phyloP scores from a whole-genome alignment of 2,113 vertebrate genomes.

The Onychostoma macrolepis region DNA sequence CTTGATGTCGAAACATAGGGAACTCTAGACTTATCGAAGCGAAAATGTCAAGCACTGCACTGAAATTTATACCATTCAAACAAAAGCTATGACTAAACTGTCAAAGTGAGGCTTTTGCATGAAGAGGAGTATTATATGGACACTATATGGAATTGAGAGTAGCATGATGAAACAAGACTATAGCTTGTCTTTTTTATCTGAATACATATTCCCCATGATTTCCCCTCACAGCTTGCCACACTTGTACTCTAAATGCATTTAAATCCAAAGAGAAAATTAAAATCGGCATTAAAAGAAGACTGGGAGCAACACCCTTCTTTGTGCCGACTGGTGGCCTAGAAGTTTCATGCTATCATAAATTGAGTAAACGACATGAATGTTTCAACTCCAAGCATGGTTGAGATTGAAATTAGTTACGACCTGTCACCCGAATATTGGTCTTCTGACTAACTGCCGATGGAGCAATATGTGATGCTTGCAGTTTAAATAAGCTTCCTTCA shows the following conservation, averaged over 20 bases:
- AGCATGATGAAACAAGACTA: neutral
- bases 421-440: slow-evolving; percentile 39
- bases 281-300: neutral
- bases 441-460: slow-evolving; percentile 44
- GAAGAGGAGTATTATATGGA: neutral
- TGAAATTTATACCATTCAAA: slow-evolving; percentile 13
- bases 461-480: slow-evolving; percentile 41
- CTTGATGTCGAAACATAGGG: slow-evolving; percentile 48
- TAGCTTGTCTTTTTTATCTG: neutral
- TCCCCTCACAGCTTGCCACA: neutral
- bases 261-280: neutral
- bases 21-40: slow-evolving; percentile 36
- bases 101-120: neutral
- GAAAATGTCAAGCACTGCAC: slow-evolving; percentile 24
- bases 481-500: slow-evolving; percentile 52
- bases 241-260: neutral
- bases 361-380: slow-evolving; percentile 31
- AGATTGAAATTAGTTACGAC: slow-evolving; percentile 45
- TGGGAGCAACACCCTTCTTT: neutral
- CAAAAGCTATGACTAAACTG: slow-evolving; percentile 8
- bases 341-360: slow-evolving; percentile 41
- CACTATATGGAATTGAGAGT: neutral
- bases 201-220: neutral
- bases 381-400: slow-evolving; percentile 33
- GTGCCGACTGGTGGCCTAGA: neutral